These are phyloP conservation scores for Anhinga rufa DNA, from an alignment of 2,113 vertebrate species.

Conservation along the genomic window DNA sequence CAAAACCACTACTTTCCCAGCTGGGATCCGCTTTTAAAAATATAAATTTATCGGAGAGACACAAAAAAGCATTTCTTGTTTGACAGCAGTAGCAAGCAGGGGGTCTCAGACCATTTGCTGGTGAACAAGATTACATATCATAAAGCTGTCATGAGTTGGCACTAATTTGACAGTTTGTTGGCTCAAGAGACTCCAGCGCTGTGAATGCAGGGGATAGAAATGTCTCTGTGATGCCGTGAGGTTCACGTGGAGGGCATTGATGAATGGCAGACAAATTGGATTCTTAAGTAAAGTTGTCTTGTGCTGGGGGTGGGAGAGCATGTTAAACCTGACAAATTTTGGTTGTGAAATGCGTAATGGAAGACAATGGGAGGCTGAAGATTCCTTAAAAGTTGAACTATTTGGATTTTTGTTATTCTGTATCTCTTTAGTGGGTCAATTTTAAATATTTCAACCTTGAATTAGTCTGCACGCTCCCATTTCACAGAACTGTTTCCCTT, in stretches of 20 bases:
- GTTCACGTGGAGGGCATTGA: constrained; percentile 23
- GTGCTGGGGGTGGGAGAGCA: neutral
- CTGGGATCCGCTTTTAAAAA: constrained; percentile 51
- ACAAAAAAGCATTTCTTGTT: constrained; percentile 13
- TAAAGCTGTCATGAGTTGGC: constrained; percentile 64
- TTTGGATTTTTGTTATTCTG: neutral
- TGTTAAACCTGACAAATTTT: neutral
- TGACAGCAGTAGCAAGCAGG: constrained; percentile 59
- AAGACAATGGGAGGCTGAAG: neutral
- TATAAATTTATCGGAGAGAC: constrained; percentile 34
- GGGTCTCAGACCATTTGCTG: constrained; percentile 63
- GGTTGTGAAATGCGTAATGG: neutral
- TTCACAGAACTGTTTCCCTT: neutral
- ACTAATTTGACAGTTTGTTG: constrained; percentile 70
- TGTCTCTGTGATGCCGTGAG: constrained; percentile 42
- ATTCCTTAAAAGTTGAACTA: neutral
- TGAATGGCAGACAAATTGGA: constrained; percentile 54
- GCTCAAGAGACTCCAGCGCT: constrained; percentile 41
- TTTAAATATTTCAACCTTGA: neutral
- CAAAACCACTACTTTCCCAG: constrained; percentile 11
- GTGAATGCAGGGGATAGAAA: constrained; percentile 42
- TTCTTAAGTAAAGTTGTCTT: constrained; percentile 38
- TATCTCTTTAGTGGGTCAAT: neutral
- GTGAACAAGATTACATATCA: constrained; percentile 67
- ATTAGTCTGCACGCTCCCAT: neutral